These are phyloP conservation scores for Lamprologus ornatipinnis DNA, from an alignment of 2,113 vertebrate species.

Conservation along the genomic window DNA sequence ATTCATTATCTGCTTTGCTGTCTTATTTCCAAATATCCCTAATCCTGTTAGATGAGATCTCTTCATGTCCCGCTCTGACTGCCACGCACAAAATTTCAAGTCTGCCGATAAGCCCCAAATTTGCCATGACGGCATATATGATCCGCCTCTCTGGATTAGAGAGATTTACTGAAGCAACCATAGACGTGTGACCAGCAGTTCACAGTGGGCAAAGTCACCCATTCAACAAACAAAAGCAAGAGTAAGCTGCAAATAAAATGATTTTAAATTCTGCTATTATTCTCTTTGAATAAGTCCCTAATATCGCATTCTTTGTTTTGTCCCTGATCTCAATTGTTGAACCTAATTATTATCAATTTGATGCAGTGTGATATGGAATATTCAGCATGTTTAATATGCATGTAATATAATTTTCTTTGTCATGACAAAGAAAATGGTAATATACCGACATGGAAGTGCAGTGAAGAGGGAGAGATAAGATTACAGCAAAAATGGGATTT, in stretches of 20 bases:
- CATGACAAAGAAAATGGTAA: background rate
- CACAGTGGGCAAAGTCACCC: slow-evolving; percentile 16
- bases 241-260: slow-evolving; percentile 1
- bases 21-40: slow-evolving; percentile 56
- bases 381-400: background rate
- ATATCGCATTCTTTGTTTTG: background rate
- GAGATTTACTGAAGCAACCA: slow-evolving; percentile 49
- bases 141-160: slow-evolving; percentile 59
- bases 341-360: slow-evolving; percentile 2
- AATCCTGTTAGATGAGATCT: slow-evolving; percentile 66
- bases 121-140: slow-evolving; percentile 64
- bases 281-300: background rate
- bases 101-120: slow-evolving; percentile 61
- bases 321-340: background rate
- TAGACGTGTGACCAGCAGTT: slow-evolving; percentile 45
- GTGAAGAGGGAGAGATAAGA: background rate
- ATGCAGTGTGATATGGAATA: background rate
- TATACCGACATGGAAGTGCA: background rate
- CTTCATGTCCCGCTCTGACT: slow-evolving; percentile 56
- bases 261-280: background rate
- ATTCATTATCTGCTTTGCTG: slow-evolving; percentile 28
- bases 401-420: background rate
- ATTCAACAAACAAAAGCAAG: slow-evolving; percentile 16
- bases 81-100: slow-evolving; percentile 58
- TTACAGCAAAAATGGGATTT: background rate